Evolutionary conservation across 2,797 vertebrate species (phyloP), one percentile per base, ranked within the genome.

Genomic region (Alfaro cultratus): DNA sequence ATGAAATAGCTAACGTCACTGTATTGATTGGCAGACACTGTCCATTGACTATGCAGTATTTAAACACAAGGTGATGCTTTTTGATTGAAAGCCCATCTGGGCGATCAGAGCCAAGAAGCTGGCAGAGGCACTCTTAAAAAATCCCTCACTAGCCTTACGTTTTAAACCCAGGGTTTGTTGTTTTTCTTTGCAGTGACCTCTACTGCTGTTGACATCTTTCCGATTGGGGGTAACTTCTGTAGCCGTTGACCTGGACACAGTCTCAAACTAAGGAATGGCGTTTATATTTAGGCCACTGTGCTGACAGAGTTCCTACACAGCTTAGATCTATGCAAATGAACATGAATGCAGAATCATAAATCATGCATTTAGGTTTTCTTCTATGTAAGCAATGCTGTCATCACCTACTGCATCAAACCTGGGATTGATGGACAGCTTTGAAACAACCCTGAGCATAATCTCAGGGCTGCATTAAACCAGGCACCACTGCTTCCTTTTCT

Each of bases 371-470:
- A 46, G 47, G 31, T 36, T 70, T 53, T 87, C 68, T 75, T 83
- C 73, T 76, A 64, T 83, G 83, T 74, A 64, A 77, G 73, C 74
- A 67, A 73, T 79, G 83, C 87, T 87, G 85, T 88, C 82, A 75
- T 76, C 87, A 73, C 79, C 85, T 68, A 67, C 71, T 80, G 85
- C 80, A 43, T 80, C 70, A 36, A 16, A 13, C 43, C 55, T 43
- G 23, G 79, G 85, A 85, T 62, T 86, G 84, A 91, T 86, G 74
- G 79, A 71, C 29, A 43, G 74, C 43, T 70, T 36, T 39, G 41
- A 85, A 88, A 84, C 79, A 74, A 71, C n/a, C 31, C 79, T 82
- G 82, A 84, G 85, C 53, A 0, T 51, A 51, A 74, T 73, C 72
- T 68, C 51, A 26, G 60, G 81, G 73, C 55, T 45, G 47, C 74